These are phyloP conservation scores for Himalopsyche tibetana DNA, from an alignment of 2,888 invertebrate species.

Conservation along the genomic window DNA sequence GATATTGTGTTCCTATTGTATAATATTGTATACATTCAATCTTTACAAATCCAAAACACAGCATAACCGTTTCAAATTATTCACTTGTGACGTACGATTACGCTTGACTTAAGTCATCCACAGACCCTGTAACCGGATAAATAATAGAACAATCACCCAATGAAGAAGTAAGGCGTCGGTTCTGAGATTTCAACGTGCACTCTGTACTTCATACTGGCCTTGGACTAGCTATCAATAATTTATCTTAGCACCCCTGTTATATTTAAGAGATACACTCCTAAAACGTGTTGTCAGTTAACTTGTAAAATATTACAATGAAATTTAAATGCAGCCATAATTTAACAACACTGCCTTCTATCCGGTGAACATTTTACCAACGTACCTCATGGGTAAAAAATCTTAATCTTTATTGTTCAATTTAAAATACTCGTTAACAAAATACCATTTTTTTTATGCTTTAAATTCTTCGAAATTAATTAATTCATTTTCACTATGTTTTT, in stretches of 20 bases:
- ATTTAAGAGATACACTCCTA: neutral
- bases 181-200: neutral
- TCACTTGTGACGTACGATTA: conserved; percentile 11
- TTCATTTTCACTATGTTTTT: too few relatives aligned
- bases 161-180: neutral
- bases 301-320: neutral
- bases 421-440: too few relatives aligned
- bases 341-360: too few relatives aligned
- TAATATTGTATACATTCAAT: neutral
- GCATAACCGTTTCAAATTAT: conserved; percentile 19
- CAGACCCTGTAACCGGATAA: conserved; percentile 8
- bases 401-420: too few relatives aligned
- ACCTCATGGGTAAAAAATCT: too few relatives aligned
- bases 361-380: neutral
- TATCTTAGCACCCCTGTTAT: neutral
- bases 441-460: too few relatives aligned
- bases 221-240: neutral
- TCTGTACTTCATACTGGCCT: neutral
- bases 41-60: conserved; percentile 1
- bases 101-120: neutral
- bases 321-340: neutral
- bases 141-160: conserved; percentile 27
- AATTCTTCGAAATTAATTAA: too few relatives aligned
- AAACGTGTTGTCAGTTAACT: neutral
- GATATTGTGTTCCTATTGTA: neutral